Percentiles rank a stretch among this genome's conserved stretches.
Conservation (phyloP, 2,797 vertebrate genomes). For the Eutrigla gurnardus region DNA sequence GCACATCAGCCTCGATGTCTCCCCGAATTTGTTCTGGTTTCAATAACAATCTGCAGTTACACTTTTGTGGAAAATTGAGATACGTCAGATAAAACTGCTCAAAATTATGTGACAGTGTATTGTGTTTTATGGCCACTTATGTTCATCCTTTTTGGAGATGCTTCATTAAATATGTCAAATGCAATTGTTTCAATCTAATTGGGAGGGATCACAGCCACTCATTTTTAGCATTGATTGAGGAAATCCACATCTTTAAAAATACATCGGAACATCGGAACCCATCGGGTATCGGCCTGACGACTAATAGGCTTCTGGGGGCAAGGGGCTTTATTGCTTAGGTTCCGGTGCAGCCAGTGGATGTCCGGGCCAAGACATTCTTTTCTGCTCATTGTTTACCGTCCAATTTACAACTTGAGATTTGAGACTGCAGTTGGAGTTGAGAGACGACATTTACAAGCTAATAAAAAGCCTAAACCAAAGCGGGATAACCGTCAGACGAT, state of each 20-base stretch:
- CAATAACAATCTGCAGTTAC: constrained; percentile 13
- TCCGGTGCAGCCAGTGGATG: too few species aligned
- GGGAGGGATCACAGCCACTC: background rate
- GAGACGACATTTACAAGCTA: too few species aligned
- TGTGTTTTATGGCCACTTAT: background rate
- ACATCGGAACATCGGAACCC: constrained; percentile 3
- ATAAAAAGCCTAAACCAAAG: too few species aligned
- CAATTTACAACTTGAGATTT: too few species aligned
- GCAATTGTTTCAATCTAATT: background rate
- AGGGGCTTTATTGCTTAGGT: too few species aligned
- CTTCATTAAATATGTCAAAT: background rate
- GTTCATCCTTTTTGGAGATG: background rate
- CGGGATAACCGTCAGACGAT: too few species aligned
- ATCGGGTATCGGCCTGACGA: too few species aligned
- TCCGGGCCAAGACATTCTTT: too few species aligned
- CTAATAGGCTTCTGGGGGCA: too few species aligned
- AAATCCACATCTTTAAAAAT: constrained; percentile 19
- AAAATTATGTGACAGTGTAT: constrained; percentile 1
- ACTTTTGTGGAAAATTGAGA: background rate
- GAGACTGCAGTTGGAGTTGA: too few species aligned
- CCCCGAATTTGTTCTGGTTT: constrained; percentile 21
- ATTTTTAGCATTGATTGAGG: background rate
- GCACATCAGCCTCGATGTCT: background rate
- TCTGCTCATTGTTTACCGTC: too few species aligned
- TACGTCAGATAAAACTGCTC: constrained; percentile 3